Percentiles rank a stretch among this genome's conserved stretches.
These are phyloP conservation scores for Ecliptopera silaceata DNA, from an alignment of 2,888 invertebrate genomes.

Conservation along the genomic window DNA sequence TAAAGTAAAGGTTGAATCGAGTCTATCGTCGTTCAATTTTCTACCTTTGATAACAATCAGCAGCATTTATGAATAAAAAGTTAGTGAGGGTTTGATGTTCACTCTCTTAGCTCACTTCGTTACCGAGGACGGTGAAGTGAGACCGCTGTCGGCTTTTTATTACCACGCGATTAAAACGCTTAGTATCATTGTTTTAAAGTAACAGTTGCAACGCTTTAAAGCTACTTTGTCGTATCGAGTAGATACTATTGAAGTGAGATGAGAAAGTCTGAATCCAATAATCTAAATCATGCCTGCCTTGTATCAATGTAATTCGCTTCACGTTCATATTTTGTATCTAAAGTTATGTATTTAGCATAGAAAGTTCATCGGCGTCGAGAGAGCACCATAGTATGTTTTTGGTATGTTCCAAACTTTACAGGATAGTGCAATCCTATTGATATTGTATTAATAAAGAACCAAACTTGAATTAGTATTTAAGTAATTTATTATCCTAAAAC, in stretches of 20 bases:
- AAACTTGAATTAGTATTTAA: conserved; percentile 82
- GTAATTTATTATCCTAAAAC: conserved; percentile 84
- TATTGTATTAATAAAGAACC: conserved; percentile 84
- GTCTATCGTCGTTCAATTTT: conserved; percentile 29
- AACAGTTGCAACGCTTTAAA: conserved; percentile 35
- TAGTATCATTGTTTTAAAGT: conserved; percentile 22
- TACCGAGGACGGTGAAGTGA: conserved; percentile 34
- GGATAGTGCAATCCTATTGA: conserved; percentile 82
- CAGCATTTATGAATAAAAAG: conserved; percentile 36
- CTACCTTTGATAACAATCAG: conserved; percentile 35
- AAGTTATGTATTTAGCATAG: conserved; percentile 74
- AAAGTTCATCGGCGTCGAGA: conserved; percentile 81
- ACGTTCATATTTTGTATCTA: conserved; percentile 70
- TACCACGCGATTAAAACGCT: conserved; percentile 17
- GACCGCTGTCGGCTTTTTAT: conserved; percentile 25
- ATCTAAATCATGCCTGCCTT: conserved; percentile 69
- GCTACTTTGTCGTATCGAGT: conserved; percentile 36
- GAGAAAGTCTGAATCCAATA: conserved; percentile 60
- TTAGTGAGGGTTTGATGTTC: conserved; percentile 38
- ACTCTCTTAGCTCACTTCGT: conserved; percentile 61
- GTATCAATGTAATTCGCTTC: conserved; percentile 75
- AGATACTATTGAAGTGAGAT: conserved; percentile 57
- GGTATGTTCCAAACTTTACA: conserved; percentile 78
- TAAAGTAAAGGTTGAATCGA: conserved; percentile 31
- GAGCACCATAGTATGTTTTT: conserved; percentile 77